phyloP scores from a whole-genome alignment of 2,797 vertebrate species.

The Cirrhinus mrigala region DNA sequence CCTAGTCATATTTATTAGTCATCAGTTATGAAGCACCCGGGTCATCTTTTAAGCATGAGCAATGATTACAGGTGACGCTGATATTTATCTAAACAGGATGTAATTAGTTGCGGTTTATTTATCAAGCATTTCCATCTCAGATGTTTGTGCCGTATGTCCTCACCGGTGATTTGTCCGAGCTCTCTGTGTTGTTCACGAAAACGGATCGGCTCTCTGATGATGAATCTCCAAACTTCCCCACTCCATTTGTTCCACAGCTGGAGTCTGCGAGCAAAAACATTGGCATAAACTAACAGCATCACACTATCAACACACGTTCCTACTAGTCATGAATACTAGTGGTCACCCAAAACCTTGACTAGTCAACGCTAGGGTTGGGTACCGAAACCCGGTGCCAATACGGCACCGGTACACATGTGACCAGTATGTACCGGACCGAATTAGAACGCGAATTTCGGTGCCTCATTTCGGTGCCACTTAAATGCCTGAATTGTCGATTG shows the following conservation, averaged over 20 bases:
- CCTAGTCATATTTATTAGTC: neutral
- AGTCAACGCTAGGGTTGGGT: too few species aligned
- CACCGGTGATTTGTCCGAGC: constrained; percentile 78
- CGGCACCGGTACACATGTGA: too few species aligned
- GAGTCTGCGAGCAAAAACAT: constrained; percentile 77
- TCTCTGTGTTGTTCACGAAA: constrained; percentile 82
- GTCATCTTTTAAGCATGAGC: neutral
- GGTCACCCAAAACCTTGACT: neutral
- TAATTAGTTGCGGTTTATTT: neutral
- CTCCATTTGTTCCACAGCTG: constrained; percentile 94
- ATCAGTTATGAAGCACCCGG: neutral
- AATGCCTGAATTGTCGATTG: too few species aligned
- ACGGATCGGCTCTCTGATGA: constrained; percentile 68
- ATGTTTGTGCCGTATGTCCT: constrained; percentile 53
- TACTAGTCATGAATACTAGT: neutral
- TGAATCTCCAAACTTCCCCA: constrained; percentile 84
- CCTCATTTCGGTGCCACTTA: too few species aligned
- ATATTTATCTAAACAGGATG: constrained; percentile 11
- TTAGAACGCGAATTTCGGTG: too few species aligned
- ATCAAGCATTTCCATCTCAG: neutral
- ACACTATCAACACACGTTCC: neutral
- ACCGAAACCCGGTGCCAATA: too few species aligned
- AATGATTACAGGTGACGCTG: neutral
- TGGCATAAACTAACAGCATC: neutral
- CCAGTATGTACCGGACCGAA: too few species aligned